phyloP scores from a whole-genome alignment of 2,888 invertebrate genomes.

The Scrobipalpa costella region DNA sequence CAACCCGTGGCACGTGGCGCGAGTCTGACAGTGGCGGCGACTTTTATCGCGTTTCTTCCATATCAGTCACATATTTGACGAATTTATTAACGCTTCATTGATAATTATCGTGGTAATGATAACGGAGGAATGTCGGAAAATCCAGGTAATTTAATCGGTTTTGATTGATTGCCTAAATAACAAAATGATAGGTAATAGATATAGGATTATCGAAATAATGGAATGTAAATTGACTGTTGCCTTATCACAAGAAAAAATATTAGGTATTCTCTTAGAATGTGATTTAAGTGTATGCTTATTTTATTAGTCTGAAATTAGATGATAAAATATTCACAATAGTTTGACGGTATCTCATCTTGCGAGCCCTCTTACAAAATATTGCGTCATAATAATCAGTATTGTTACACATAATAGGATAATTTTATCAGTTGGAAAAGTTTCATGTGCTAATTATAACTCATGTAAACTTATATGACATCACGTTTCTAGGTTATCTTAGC shows the following conservation, averaged over 20 bases:
- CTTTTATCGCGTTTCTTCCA: background rate
- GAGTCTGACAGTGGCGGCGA: background rate
- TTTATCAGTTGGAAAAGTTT: constrained; percentile 11
- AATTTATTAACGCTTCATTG: background rate
- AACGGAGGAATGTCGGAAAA: background rate
- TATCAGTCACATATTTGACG: background rate
- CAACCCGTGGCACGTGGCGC: background rate
- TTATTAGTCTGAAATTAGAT: background rate
- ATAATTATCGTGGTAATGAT: constrained; percentile 5
- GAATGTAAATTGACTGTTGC: background rate
- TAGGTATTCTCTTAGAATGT: no score
- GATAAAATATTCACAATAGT: background rate
- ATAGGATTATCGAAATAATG: background rate
- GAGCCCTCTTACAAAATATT: constrained; percentile 5
- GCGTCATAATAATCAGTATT: constrained; percentile 12
- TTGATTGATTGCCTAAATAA: background rate
- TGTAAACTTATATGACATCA: background rate
- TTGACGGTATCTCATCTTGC: background rate
- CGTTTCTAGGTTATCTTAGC: background rate
- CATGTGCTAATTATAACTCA: background rate
- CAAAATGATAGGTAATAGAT: background rate
- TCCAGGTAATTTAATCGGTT: background rate
- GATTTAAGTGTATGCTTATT: background rate
- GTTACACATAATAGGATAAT: background rate
- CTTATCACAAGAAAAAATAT: background rate